A percentile compares a stretch with the other conserved stretches of the same genome.
Conservation (phyloP, 23 tunicate species). For the Ascidia mentula region DNA sequence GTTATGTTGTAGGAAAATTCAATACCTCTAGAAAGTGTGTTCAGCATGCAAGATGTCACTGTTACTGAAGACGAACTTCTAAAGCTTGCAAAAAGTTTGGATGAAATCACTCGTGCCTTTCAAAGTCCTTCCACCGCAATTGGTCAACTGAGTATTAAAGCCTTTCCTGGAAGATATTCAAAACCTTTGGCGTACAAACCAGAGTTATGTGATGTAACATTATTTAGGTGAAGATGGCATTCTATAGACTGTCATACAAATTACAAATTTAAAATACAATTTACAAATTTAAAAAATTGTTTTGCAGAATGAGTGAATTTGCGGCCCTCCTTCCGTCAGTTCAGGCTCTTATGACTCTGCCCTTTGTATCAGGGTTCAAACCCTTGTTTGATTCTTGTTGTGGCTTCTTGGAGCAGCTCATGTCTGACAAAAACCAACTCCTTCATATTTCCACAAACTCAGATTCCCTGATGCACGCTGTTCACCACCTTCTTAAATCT, state of each 20-base stretch:
- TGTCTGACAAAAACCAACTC: conserved; percentile 46
- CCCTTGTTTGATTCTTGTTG: conserved; percentile 41
- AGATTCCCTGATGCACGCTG: conserved; percentile 32
- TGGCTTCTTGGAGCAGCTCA: conserved; percentile 40
- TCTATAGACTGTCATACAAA: no score
- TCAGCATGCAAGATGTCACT: conserved; percentile 28
- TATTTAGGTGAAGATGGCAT: background rate
- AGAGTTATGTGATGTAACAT: background rate
- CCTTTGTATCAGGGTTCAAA: conserved; percentile 64
- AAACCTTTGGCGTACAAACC: background rate
- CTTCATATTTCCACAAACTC: conserved; percentile 58
- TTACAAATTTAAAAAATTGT: background rate
- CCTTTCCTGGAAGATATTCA: conserved; percentile 36
- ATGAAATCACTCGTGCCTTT: conserved; percentile 46
- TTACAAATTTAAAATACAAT: no score
- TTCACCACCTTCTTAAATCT: conserved; percentile 64
- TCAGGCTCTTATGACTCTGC: conserved; percentile 59
- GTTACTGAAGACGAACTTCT: conserved; percentile 33
- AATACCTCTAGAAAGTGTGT: conserved; percentile 40
- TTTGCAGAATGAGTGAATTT: conserved; percentile 64
- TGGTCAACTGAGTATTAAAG: conserved; percentile 41
- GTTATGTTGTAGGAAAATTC: background rate
- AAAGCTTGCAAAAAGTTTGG: conserved; percentile 40
- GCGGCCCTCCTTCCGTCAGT: conserved; percentile 53
- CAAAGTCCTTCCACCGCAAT: conserved; percentile 32